Evolutionary conservation across 1,140 invertebrate species (phyloP), one percentile per base, ranked within the genome.

Genomic region (Cotesia glomerata): DNA sequence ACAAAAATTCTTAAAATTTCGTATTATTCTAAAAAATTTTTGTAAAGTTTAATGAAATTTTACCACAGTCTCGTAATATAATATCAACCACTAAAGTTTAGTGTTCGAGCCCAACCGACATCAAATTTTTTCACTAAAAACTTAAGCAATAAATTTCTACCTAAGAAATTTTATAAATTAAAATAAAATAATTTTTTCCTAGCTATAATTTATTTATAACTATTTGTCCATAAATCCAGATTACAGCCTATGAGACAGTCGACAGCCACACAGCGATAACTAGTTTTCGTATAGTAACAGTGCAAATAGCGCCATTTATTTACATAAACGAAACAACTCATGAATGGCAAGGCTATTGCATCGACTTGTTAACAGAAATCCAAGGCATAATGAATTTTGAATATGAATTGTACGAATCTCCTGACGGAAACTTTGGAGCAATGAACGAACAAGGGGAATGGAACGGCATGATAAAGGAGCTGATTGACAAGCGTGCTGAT

Each of bases 381-480:
- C 90, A 92, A 39, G 86, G 93, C 63, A 91, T 93, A 32, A 88
- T 97, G 0, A 91, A 93, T 68, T 98, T 99, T 79, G 95, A 97
- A 78, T 98, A 97, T 82, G 93, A 94, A 73, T 93, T 98, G 67
- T 90, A 91, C 18, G 88, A 95, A 69, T 91, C 91, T 0, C 90
- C 91, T 0, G 95, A 97, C 79, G 91, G 91, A 0, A 89, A 92
- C 65, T 97, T 94, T 79, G 97, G 97, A 0, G 91, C 92, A 51
- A 94, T 98, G 93, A 92, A 93, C 73, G 92, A 94, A 11, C 92
- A 95, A 58, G 91, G 93, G 0, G 91, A 93, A 72, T 99, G 97
- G 97, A 94, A 95, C 84, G 97, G 97, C 0, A 92, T 98, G 87
- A 93, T 99, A 1, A 92, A 92, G 77, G 96, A 98, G 80, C 85